phyloP scores from a whole-genome alignment of 2,113 vertebrate genomes.

The Chascanopsetta lugubris region DNA sequence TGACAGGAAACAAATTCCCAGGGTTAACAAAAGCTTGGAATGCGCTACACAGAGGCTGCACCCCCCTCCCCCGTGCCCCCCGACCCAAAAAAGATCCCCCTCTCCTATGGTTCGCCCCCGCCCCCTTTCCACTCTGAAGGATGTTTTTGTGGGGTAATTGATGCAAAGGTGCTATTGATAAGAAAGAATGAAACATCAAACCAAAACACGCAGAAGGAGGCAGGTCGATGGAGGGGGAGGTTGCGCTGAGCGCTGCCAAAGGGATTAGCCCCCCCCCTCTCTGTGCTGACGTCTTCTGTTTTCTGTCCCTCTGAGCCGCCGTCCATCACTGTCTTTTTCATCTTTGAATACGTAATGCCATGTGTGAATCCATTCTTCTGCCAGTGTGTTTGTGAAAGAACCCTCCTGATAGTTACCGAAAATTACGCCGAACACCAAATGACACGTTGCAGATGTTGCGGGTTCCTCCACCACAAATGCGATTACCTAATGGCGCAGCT shows the following conservation, averaged over 20 bases:
- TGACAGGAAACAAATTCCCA: constrained; percentile 79
- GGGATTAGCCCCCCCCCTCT: constrained; percentile 76
- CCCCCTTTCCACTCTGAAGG: constrained; percentile 63
- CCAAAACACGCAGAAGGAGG: constrained; percentile 60
- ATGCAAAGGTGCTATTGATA: constrained; percentile 80
- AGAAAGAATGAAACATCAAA: constrained; percentile 78
- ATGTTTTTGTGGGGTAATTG: constrained; percentile 79
- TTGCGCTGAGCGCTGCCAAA: constrained; percentile 62
- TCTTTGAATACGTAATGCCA: constrained; percentile 24
- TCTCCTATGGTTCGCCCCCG: constrained; percentile 37
- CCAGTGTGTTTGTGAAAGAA: constrained; percentile 14
- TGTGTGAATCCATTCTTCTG: background rate
- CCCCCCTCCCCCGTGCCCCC: constrained; percentile 74
- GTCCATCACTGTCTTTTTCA: constrained; percentile 54
- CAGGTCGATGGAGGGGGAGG: constrained; percentile 32
- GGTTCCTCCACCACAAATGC: background rate
- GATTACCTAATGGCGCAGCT: background rate
- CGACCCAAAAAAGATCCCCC: constrained; percentile 22
- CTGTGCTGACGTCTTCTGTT: constrained; percentile 76
- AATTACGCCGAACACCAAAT: constrained; percentile 42
- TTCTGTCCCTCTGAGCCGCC: constrained; percentile 60
- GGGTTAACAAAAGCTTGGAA: constrained; percentile 78
- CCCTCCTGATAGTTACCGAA: constrained; percentile 18
- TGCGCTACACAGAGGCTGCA: constrained; percentile 72
- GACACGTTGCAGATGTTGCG: constrained; percentile 5